Percentiles rank a stretch among this genome's conserved stretches.
These are phyloP conservation scores for Falco cherrug DNA, from an alignment of 2,797 vertebrate genomes.

Conservation along the genomic window DNA sequence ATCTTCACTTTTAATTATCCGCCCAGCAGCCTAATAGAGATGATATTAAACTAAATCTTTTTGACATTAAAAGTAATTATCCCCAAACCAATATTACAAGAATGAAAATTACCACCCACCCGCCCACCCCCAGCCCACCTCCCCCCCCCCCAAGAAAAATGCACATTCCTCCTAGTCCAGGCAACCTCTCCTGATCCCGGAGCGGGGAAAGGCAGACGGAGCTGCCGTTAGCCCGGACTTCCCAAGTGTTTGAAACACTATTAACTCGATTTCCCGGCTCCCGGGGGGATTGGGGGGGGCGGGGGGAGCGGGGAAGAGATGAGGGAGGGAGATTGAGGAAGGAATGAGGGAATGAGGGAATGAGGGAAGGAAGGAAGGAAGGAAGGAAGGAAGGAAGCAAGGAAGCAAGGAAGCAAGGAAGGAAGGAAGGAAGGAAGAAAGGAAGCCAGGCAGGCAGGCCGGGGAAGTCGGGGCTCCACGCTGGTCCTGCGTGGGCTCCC, in stretches of 20 bases:
- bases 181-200: not conserved
- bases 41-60: constrained; percentile 99
- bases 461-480: not conserved
- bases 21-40: constrained; percentile 98
- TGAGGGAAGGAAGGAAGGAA: too few relatives aligned
- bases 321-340: not conserved
- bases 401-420: too few relatives aligned
- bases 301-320: not conserved
- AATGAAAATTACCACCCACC: constrained; percentile 76
- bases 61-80: constrained; percentile 99
- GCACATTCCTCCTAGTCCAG: not conserved
- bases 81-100: constrained; percentile 85
- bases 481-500: not conserved
- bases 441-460: not conserved
- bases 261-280: constrained; percentile 51
- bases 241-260: constrained; percentile 47
- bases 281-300: not conserved
- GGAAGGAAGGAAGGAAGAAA: too few relatives aligned
- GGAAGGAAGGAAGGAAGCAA: too few relatives aligned
- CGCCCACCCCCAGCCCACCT: not conserved
- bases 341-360: too few relatives aligned
- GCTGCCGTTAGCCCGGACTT: constrained; percentile 2
- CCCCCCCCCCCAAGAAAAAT: not conserved
- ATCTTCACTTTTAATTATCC: constrained; percentile 98
- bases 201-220: not conserved